Base-by-base conservation (phyloP, 2,797 vertebrate genomes). In the Acrossocheilus fasciatus region DNA sequence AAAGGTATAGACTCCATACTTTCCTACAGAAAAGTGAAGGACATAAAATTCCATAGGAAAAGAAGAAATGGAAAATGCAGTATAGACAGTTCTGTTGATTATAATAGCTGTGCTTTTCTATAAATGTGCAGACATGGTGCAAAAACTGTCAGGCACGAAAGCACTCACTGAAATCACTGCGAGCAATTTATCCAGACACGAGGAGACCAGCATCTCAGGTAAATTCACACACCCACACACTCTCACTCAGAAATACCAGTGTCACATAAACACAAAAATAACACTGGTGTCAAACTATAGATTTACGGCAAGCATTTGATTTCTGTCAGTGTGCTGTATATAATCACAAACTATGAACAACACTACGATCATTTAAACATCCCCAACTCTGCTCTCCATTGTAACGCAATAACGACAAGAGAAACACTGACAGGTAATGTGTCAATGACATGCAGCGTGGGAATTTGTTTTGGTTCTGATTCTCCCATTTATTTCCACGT, bases 161-260 rank as follows among this genome's bases (percentile, higher is more conserved):
- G 59, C 59, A 81, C 43, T 36, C 6, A 52, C 12, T 20, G 57
- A 45, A 23, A 66, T 17, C n/a, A 20, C 41, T 14, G n/a, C 1
- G 41, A 81, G 57, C 43, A 80, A 80, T 62, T 66, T 45, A 64
- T 4, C 6, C 10, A 47, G 62, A 74, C 43, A 45, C 72, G 0
- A 6, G 6, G 12, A 50, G 23, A 47, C 1, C 3, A 34, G 59
- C 15, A 68, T 62, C 54, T 30, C 76, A 79, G 76, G 39, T 79
- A 81, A 81, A 81, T 50, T 68, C 62, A 45, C 47, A 76, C 23
- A 79, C 54, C 23, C 52, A 57, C 76, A 79, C 76, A 79, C 64
- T 17, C 76, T 62, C 76, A 79, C 64, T 17, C 23, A 26, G 20
- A 70, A 17, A 73, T 23, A 12, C 20, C 59, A 47, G 23, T 4